phyloP scores from a whole-genome alignment of 1,140 invertebrate genomes.

The Drosophila funebris region DNA sequence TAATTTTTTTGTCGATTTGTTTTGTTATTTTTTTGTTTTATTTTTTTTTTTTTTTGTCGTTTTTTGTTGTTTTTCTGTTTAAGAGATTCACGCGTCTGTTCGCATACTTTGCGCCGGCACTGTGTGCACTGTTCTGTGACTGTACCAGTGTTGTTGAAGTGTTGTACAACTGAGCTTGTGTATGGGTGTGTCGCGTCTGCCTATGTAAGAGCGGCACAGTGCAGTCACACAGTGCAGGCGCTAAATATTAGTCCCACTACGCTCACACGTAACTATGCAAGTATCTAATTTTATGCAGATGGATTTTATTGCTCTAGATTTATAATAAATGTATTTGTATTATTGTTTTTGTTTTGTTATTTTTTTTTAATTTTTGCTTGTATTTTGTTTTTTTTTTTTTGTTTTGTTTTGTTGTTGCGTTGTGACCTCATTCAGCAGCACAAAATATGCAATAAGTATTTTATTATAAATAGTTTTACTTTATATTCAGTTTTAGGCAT shows the following conservation, averaged over 20 bases:
- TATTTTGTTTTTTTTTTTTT: constrained; percentile 17
- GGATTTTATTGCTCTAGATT: constrained; percentile 65
- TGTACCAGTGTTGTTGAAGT: constrained; percentile 34
- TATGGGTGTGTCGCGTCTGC: constrained; percentile 9
- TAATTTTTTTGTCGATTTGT: constrained; percentile 19
- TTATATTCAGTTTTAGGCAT: constrained; percentile 37
- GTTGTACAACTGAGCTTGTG: constrained; percentile 26
- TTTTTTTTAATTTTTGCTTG: constrained; percentile 33
- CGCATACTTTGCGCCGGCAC: constrained; percentile 44
- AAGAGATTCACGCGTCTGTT: constrained; percentile 14
- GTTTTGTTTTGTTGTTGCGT: constrained; percentile 64
- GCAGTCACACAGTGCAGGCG: constrained; percentile 33
- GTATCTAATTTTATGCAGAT: constrained; percentile 35
- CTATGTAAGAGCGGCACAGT: not conserved
- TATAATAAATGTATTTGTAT: constrained; percentile 56
- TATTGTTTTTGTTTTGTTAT: constrained; percentile 49
- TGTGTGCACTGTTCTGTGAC: constrained; percentile 32
- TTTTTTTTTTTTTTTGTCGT: constrained; percentile 21
- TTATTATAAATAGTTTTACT: constrained; percentile 48
- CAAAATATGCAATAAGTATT: constrained; percentile 73
- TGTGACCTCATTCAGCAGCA: constrained; percentile 80
- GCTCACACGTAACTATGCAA: constrained; percentile 20
- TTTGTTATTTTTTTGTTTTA: constrained; percentile 19
- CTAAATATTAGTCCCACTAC: constrained; percentile 38
- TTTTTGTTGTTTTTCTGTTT: constrained; percentile 19